Conservation (phyloP, 30 jellyfish, hydroid and myxozoan genomes). For the Sanderia malayensis region DNA sequence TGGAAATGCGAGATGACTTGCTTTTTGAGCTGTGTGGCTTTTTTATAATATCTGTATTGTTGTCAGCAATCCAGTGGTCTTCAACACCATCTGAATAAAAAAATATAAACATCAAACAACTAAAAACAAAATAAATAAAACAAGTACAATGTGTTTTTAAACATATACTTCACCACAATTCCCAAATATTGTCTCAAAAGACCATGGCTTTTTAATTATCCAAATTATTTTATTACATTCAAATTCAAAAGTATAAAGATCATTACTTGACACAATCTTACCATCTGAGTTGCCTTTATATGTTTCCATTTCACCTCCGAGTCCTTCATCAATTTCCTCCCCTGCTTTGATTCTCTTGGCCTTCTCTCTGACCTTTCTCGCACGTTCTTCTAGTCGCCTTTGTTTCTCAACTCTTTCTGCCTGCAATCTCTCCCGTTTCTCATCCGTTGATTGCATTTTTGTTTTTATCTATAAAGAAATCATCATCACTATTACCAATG, state of each 20-base stretch:
- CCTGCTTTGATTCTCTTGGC: constrained; percentile 28
- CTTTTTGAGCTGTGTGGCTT: constrained; percentile 39
- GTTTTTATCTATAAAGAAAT: constrained; percentile 28
- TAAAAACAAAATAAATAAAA: too few species aligned
- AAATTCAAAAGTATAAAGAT: too few species aligned
- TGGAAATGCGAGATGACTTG: constrained; percentile 36
- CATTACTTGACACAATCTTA: too few species aligned
- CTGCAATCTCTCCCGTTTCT: constrained; percentile 42
- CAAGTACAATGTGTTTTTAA: too few species aligned
- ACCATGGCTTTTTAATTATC: too few species aligned
- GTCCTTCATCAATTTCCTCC: constrained; percentile 55
- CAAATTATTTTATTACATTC: too few species aligned
- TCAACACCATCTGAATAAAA: constrained; percentile 28
- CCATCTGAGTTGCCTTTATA: constrained; percentile 44
- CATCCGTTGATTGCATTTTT: constrained; percentile 29
- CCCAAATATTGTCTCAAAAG: too few species aligned
- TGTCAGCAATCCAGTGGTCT: constrained; percentile 35
- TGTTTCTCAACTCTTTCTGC: constrained; percentile 59
- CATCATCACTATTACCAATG: too few species aligned
- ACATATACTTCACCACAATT: too few species aligned
- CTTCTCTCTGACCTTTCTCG: constrained; percentile 47
- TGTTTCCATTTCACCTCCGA: constrained; percentile 66
- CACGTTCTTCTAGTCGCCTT: constrained; percentile 45
- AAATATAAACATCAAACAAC: neutral
- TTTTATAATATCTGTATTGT: neutral